These are phyloP conservation scores for Catocala nupta DNA, from an alignment of 2,888 invertebrate species.

Conservation along the genomic window DNA sequence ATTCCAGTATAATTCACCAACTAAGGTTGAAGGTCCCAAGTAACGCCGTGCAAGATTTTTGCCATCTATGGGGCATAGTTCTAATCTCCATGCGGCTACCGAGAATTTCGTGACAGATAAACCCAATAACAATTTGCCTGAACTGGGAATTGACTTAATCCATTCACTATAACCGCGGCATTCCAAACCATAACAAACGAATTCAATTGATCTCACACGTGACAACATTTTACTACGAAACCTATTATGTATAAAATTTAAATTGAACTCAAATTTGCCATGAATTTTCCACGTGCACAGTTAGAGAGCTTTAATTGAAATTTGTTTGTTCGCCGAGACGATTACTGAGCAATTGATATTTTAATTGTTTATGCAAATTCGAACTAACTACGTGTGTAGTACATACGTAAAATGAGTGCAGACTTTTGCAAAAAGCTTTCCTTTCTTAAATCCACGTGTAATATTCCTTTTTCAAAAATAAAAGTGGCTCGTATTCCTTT, in stretches of 20 bases:
- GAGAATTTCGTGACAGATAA: too few relatives aligned
- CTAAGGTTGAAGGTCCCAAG: too few relatives aligned
- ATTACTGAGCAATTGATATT: slow-evolving; percentile 69
- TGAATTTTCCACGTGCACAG: slow-evolving; percentile 68
- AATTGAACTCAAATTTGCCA: slow-evolving; percentile 66
- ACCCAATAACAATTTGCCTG: too few relatives aligned
- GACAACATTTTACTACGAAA: slow-evolving; percentile 43
- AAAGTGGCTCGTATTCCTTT: slow-evolving; percentile 49
- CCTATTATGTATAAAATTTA: slow-evolving; percentile 60
- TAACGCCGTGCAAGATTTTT: too few relatives aligned
- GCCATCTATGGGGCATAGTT: too few relatives aligned
- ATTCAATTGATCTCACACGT: slow-evolving; percentile 20
- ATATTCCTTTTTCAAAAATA: slow-evolving; percentile 38
- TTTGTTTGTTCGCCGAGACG: slow-evolving; percentile 65
- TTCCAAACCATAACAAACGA: slow-evolving; percentile 15
- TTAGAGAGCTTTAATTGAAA: slow-evolving; percentile 71
- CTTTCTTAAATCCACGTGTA: slow-evolving; percentile 31
- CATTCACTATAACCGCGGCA: too few relatives aligned
- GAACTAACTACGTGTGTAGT: slow-evolving; percentile 27
- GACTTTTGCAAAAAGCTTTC: slow-evolving; percentile 17
- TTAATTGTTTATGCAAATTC: slow-evolving; percentile 69
- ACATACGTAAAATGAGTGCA: slow-evolving; percentile 29
- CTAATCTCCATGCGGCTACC: too few relatives aligned
- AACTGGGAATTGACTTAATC: too few relatives aligned
- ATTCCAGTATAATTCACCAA: too few relatives aligned